phyloP scores from a whole-genome alignment of 2,888 invertebrate genomes.

The Hypolimnas misippus region DNA sequence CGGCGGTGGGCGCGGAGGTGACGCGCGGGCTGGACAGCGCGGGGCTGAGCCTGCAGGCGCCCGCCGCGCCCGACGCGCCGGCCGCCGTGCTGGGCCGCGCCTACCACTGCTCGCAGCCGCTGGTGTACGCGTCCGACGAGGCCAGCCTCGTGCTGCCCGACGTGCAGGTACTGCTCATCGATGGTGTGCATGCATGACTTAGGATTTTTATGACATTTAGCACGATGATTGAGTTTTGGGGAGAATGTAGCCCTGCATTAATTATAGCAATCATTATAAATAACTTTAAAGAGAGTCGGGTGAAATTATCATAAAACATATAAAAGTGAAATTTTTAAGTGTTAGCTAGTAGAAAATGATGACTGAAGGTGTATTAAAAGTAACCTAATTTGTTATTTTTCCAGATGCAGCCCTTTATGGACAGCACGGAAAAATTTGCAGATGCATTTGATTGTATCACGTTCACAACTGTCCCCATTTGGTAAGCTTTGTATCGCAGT shows the following conservation, averaged over 20 bases:
- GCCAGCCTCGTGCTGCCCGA: conserved; percentile 77
- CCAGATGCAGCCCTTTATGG: conserved; percentile 83
- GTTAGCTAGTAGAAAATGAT: too few species aligned
- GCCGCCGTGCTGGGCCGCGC: conserved; percentile 83
- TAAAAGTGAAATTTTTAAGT: too few species aligned
- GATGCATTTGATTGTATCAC: conserved; percentile 95
- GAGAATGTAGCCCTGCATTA: too few species aligned
- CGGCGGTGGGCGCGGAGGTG: conserved; percentile 82
- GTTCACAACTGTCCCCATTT: conserved; percentile 95
- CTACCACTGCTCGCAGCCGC: conserved; percentile 79
- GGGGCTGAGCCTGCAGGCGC: conserved; percentile 67
- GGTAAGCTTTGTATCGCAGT: conserved; percentile 80
- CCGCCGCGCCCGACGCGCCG: conserved; percentile 70
- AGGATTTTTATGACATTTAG: too few species aligned
- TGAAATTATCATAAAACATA: too few species aligned
- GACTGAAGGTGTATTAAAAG: too few species aligned
- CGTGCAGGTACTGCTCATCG: conserved; percentile 71
- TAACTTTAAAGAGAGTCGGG: too few species aligned
- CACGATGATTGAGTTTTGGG: too few species aligned
- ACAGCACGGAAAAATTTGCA: conserved; percentile 84
- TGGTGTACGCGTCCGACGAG: conserved; percentile 77
- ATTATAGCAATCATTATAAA: too few species aligned
- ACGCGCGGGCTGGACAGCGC: conserved; percentile 71
- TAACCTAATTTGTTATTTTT: too few species aligned
- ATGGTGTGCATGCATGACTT: too few species aligned